Evolutionary conservation across 2,797 vertebrate species (phyloP).

Genomic region (Sternarchorhynchus goeldii): DNA sequence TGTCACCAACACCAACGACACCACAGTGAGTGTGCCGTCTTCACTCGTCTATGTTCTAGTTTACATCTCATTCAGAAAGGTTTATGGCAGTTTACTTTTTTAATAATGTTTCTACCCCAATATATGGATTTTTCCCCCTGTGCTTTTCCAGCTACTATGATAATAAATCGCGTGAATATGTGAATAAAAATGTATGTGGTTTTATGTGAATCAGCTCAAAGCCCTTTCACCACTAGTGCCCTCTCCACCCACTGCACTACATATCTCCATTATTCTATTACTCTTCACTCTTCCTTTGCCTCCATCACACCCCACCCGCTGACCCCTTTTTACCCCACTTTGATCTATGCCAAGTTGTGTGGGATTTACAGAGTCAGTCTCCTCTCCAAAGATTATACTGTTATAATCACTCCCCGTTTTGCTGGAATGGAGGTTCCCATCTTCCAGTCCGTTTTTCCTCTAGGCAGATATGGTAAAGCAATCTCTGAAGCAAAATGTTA

Average conservation of each 20-base stretch:
- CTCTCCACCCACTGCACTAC: too few species aligned
- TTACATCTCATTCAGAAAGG: neutral
- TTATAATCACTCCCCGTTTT: too few species aligned
- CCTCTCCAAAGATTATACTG: neutral
- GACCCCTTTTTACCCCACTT: neutral
- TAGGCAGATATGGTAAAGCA: conserved; percentile 11
- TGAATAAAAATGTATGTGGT: too few species aligned
- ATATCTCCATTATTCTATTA: too few species aligned
- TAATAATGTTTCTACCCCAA: neutral
- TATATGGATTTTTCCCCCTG: too few species aligned
- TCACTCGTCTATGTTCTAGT: neutral
- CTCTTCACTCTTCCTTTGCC: too few species aligned
- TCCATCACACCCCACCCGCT: neutral
- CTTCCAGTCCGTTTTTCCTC: neutral
- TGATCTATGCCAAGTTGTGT: neutral
- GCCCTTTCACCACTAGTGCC: too few species aligned
- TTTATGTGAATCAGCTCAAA: too few species aligned
- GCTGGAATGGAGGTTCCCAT: neutral
- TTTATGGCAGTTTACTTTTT: neutral
- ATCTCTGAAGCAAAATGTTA: neutral
- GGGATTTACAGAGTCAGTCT: neutral
- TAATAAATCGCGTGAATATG: too few species aligned
- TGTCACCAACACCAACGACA: conserved; percentile 89
- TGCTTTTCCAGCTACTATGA: too few species aligned
- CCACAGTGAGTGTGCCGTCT: conserved; percentile 79